Percentiles rank a stretch among this genome's conserved stretches.
Conservation (phyloP, 2,113 vertebrate species). For the Myiagra hebetior region DNA sequence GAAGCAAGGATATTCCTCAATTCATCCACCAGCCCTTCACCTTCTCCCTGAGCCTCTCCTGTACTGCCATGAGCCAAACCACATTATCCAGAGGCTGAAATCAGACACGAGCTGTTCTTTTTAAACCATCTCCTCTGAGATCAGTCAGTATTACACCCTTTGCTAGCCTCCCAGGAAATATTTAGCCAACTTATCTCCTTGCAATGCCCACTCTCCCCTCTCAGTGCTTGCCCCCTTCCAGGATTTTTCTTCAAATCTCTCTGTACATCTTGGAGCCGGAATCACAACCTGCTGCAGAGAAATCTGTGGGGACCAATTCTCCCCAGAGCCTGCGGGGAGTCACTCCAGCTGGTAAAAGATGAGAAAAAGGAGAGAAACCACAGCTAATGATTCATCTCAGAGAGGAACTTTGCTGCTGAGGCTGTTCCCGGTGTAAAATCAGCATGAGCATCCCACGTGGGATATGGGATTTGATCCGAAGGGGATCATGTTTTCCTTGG, state of each 20-base stretch:
- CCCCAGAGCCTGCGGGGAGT: neutral
- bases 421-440: neutral
- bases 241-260: neutral
- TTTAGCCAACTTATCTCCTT: neutral
- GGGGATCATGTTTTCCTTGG: neutral
- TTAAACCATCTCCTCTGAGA: neutral
- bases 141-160: neutral
- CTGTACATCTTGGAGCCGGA: fast-evolving
- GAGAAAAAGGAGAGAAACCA: neutral
- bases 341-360: neutral
- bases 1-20: neutral
- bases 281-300: neutral
- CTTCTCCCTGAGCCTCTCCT: neutral
- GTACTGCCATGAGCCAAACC: neutral
- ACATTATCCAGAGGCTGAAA: neutral
- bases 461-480: neutral
- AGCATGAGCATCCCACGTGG: neutral
- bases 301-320: neutral
- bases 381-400: neutral
- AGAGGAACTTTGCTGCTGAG: neutral
- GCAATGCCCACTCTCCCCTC: fast-evolving
- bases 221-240: neutral
- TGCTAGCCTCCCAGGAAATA: neutral
- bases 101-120: neutral
- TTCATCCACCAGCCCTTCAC: neutral